These are phyloP conservation scores for Lacanobia wlatinum DNA, from an alignment of 2,888 invertebrate genomes.

Conservation along the genomic window DNA sequence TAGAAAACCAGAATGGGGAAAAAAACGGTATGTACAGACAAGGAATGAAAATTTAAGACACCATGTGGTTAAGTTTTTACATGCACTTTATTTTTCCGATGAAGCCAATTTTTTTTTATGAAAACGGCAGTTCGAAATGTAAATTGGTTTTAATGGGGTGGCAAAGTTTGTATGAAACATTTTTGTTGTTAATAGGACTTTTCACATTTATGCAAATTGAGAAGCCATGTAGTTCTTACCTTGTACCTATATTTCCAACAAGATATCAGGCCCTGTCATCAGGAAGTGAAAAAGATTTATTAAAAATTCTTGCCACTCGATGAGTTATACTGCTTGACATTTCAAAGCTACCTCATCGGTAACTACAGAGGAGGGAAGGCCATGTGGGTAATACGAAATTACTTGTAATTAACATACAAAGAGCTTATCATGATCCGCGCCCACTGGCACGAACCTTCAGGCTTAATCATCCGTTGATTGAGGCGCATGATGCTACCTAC, in stretches of 20 bases:
- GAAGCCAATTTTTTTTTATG: background rate
- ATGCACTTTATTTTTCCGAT: background rate
- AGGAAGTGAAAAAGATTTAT: background rate
- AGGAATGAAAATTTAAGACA: background rate
- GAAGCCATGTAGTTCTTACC: background rate
- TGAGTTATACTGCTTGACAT: slow-evolving; percentile 43
- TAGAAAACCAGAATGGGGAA: background rate
- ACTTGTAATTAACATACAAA: slow-evolving; percentile 78
- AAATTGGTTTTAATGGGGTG: too few species aligned
- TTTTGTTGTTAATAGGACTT: background rate
- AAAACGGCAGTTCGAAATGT: background rate
- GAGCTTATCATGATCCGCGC: slow-evolving; percentile 62
- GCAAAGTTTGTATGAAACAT: too few species aligned
- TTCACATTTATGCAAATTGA: too few species aligned
- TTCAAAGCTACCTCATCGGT: slow-evolving; percentile 49
- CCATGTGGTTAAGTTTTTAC: background rate
- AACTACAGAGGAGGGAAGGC: slow-evolving; percentile 44
- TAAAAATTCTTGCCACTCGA: background rate
- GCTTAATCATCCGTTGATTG: slow-evolving; percentile 64
- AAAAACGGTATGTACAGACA: background rate
- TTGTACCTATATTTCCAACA: background rate
- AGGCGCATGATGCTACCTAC: slow-evolving; percentile 3
- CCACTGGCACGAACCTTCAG: slow-evolving; percentile 64
- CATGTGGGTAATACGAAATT: slow-evolving; percentile 66
- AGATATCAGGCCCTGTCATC: background rate